phyloP scores from a whole-genome alignment of 1,140 invertebrate species.

The Drosophila persimilis region DNA sequence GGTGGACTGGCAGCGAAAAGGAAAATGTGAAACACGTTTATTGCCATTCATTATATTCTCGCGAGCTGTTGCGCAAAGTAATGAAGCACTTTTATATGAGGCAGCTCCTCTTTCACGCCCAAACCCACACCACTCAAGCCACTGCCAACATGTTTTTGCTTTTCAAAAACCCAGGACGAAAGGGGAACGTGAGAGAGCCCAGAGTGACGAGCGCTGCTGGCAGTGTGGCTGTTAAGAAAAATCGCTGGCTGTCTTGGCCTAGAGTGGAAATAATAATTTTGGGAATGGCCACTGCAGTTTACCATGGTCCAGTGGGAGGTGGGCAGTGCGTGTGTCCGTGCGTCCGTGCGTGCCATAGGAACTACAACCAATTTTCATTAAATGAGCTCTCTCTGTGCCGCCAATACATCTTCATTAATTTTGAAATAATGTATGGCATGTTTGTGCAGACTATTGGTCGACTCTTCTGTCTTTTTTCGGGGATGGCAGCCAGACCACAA shows the following conservation, averaged over 20 bases:
- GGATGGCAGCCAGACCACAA: conserved; percentile 30
- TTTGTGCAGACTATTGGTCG: conserved; percentile 66
- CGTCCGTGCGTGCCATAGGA: conserved; percentile 42
- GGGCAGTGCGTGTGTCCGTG: conserved; percentile 32
- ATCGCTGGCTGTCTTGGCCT: conserved; percentile 49
- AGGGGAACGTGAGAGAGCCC: too few relatives aligned
- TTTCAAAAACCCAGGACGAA: conserved; percentile 33
- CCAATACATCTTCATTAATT: conserved; percentile 77
- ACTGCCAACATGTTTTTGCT: conserved; percentile 45
- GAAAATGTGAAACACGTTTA: conserved; percentile 81
- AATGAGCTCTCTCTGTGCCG: conserved; percentile 42
- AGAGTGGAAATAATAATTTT: conserved; percentile 72
- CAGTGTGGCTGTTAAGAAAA: conserved; percentile 57
- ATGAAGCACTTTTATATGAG: conserved; percentile 71
- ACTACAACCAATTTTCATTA: conserved; percentile 62
- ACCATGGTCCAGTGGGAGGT: background rate
- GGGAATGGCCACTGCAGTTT: conserved; percentile 58
- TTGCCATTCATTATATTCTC: conserved; percentile 82
- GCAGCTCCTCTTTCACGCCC: conserved; percentile 56
- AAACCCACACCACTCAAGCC: conserved; percentile 6
- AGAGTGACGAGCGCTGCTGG: conserved; percentile 56
- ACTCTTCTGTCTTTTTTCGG: conserved; percentile 20
- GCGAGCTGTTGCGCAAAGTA: conserved; percentile 81
- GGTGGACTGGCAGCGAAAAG: conserved; percentile 41
- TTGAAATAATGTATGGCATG: conserved; percentile 71